Conservation (phyloP, 2,113 vertebrate species). For the Oryzias curvinotus region DNA sequence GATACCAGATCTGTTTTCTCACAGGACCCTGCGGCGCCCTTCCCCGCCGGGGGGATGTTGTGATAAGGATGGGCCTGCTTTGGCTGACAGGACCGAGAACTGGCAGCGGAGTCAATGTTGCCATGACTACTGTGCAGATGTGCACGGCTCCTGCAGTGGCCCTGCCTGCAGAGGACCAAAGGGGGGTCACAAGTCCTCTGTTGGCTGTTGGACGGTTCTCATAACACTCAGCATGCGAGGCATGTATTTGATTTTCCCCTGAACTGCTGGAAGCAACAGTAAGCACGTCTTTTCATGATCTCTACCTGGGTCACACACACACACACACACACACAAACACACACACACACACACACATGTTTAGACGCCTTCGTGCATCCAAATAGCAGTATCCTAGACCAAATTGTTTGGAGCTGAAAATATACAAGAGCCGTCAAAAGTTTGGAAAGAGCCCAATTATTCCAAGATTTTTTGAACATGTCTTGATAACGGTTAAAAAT, state of each 20-base stretch:
- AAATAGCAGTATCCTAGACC: no score
- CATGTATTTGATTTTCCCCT: slow-evolving; percentile 18
- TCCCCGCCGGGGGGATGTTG: slow-evolving; percentile 49
- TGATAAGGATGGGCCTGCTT: slow-evolving; percentile 33
- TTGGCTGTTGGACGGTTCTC: slow-evolving; percentile 38
- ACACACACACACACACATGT: no score
- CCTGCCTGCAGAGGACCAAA: slow-evolving; percentile 23
- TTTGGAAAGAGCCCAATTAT: no score
- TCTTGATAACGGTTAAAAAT: no score
- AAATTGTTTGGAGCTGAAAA: no score
- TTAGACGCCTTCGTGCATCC: no score
- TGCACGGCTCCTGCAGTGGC: slow-evolving; percentile 11
- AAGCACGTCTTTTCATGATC: slow-evolving; percentile 1
- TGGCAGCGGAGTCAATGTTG: slow-evolving; percentile 18
- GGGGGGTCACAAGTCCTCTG: slow-evolving; percentile 26
- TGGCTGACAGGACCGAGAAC: not conserved
- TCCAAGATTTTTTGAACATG: no score
- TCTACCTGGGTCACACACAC: no score
- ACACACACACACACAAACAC: no score
- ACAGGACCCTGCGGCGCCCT: slow-evolving; percentile 36
- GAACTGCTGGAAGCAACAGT: slow-evolving; percentile 18
- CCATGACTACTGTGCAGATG: slow-evolving; percentile 39
- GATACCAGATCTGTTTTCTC: slow-evolving; percentile 53
- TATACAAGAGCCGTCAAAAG: no score
- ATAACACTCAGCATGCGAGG: slow-evolving; percentile 24